Evolutionary conservation across 2,888 invertebrate genomes (phyloP), one percentile per base, ranked within the genome.

Genomic region (Noctuana brunneofusca): DNA sequence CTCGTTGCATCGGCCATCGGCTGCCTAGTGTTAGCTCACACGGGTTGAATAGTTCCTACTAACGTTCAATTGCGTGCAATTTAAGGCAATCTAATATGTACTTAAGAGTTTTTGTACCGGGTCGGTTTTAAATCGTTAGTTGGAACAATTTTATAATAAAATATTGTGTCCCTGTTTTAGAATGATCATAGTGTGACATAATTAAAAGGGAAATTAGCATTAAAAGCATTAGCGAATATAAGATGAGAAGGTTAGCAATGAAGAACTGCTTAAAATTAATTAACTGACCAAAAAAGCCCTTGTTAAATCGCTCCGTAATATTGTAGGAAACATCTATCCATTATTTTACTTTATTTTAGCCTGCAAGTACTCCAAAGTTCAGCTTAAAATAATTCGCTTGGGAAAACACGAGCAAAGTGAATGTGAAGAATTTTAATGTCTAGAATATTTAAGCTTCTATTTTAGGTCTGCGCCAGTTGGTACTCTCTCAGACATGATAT

Each of bases 1-100:
- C 86, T 80, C 76, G 80, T 81, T 70, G 64, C 64, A 64, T 58
- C 38, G 27, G 38, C 14, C 16, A 14, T 35, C n/a, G 48, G 22
- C n/a, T 48, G 46, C 38, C 43, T 43, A 2, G 55, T 24, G n/a
- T 64, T 50, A 22, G 41, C 16, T 43, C 11, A 11, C 20, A 20
- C 24, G n/a, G 12, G 38, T 14, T n/a, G n/a, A 14, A 22, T 22
- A 46, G 41, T 16, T 3, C 6, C 16, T 41, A 3, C 18, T 48
- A 48, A 11, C 48, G n/a, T n/a, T 22, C 48, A 22, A 14, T 22
- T 22, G 24, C n/a, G 12, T 22, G 11, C 43, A 22, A 48, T 48
- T 46, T 46, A 20, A 46, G 20, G 11, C 38, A 46, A 4, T 20
- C 3, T 8, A 18, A 11, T 46, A 20, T 11, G 5, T 16, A 16